phyloP scores from a whole-genome alignment of 2,797 vertebrate species.

The Enteromius treurensis region DNA sequence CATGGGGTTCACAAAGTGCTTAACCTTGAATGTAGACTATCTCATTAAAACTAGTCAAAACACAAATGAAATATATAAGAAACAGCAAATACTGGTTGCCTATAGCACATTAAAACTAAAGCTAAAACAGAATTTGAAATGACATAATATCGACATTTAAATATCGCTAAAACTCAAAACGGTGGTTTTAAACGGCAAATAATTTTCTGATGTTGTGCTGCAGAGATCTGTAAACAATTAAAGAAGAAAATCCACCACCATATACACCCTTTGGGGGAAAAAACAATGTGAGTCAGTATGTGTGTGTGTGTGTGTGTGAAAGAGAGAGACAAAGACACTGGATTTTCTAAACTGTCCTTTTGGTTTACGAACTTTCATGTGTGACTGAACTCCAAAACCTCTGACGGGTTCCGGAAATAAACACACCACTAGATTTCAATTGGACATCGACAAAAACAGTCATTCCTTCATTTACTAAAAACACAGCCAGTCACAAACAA shows the following conservation, averaged over 20 bases:
- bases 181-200: neutral
- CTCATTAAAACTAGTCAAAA: constrained; percentile 17
- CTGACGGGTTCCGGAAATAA: constrained; percentile 9
- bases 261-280: neutral
- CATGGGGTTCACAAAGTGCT: constrained; percentile 29
- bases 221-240: neutral
- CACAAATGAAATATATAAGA: neutral
- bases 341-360: constrained; percentile 10
- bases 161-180: neutral
- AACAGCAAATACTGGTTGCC: neutral
- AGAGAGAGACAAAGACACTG: constrained; percentile 7
- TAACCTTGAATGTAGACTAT: constrained; percentile 35
- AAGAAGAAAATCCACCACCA: neutral
- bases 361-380: constrained; percentile 5
- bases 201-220: neutral
- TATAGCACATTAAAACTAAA: neutral
- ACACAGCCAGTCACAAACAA: neutral
- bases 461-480: neutral
- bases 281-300: neutral
- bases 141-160: neutral
- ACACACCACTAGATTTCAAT: neutral
- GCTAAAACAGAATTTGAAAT: neutral
- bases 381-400: constrained; percentile 25
- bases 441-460: neutral
- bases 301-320: neutral